Evolutionary conservation across 2,888 invertebrate species (phyloP).

Genomic region (Rugalucina vietnamica): DNA sequence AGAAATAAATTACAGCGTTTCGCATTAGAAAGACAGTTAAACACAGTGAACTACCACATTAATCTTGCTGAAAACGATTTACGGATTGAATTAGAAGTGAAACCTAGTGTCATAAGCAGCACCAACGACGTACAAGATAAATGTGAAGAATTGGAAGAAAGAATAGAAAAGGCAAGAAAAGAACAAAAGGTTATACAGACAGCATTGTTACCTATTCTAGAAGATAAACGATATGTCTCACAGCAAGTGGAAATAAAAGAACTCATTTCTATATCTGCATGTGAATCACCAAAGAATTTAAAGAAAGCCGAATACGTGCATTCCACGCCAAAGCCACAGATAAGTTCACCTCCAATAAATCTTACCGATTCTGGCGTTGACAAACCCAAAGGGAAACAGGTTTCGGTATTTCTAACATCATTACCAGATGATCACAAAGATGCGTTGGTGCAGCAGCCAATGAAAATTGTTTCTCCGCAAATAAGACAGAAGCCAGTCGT

Average conservation of each 20-base stretch:
- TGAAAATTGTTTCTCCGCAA: background rate
- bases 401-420: conserved; percentile 15
- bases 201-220: conserved; percentile 71
- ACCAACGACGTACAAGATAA: conserved; percentile 77
- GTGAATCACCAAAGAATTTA: background rate
- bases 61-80: conserved; percentile 70
- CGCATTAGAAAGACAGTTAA: conserved; percentile 70
- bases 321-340: background rate
- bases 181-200: conserved; percentile 73
- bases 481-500: background rate
- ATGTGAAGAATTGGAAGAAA: conserved; percentile 74
- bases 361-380: background rate
- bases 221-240: conserved; percentile 67
- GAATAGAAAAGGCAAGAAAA: conserved; percentile 68
- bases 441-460: background rate
- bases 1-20: conserved; percentile 74
- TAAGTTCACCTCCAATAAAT: background rate
- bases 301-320: conserved; percentile 45
- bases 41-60: conserved; percentile 68
- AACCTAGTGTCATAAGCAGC: conserved; percentile 71
- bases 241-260: conserved; percentile 63
- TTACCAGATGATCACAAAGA: background rate
- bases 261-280: too few species aligned
- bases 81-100: conserved; percentile 72
- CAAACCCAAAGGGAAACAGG: background rate